phyloP scores from a whole-genome alignment of 2,113 vertebrate species.

The Podarcis raffonei region DNA sequence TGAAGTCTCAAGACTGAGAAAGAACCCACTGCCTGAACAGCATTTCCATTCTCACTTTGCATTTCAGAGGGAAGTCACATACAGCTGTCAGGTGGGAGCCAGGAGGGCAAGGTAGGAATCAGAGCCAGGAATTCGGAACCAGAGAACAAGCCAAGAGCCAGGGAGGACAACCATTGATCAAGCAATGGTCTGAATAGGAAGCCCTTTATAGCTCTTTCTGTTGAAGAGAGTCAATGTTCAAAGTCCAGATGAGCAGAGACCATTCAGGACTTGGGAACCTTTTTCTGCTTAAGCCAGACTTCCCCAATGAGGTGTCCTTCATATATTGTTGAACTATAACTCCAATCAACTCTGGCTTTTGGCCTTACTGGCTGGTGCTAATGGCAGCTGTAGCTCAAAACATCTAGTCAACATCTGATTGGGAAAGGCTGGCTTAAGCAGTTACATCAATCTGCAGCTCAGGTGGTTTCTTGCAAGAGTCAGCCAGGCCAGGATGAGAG shows the following conservation, averaged over 20 bases:
- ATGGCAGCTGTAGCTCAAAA: no score
- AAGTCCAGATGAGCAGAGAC: not conserved
- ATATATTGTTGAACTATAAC: no score
- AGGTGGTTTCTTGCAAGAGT: not conserved
- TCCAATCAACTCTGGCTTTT: no score
- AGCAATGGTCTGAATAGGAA: not conserved
- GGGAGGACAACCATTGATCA: not conserved
- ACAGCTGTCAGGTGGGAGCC: not conserved
- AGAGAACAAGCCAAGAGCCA: not conserved
- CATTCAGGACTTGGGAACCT: not conserved
- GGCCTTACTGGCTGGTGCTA: no score
- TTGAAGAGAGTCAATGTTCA: not conserved
- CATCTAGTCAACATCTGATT: no score
- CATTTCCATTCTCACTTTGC: fast-evolving
- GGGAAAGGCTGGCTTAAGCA: not conserved
- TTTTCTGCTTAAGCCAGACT: not conserved
- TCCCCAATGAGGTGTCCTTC: no score
- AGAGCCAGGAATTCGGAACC: not conserved
- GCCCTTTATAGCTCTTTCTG: not conserved
- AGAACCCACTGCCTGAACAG: not conserved
- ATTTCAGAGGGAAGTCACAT: not conserved
- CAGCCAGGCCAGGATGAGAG: no score
- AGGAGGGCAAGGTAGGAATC: not conserved
- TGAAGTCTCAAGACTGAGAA: not conserved
- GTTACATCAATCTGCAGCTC: not conserved